Conservation (phyloP, 2,797 vertebrate genomes). For the Sternarchorhynchus goeldii region DNA sequence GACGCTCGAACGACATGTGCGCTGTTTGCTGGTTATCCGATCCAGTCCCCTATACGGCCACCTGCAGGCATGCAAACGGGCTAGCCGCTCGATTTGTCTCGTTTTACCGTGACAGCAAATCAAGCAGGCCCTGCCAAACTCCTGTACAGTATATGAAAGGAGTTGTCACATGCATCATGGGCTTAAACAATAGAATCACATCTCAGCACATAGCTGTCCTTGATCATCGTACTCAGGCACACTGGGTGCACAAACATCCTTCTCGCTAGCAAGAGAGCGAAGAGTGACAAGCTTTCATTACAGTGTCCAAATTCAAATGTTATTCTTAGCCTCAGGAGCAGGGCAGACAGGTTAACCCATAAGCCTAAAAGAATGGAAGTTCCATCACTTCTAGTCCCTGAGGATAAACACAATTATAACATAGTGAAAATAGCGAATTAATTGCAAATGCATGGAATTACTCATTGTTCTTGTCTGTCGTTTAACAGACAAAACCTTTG, state of each 20-base stretch:
- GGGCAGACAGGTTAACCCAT: conserved; percentile 55
- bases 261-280: conserved; percentile 41
- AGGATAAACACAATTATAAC: conserved; percentile 48
- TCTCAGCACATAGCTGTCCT: conserved; percentile 38
- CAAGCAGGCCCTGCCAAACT: conserved; percentile 31
- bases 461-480: not conserved
- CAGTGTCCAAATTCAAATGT: conserved; percentile 52
- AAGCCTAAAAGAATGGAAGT: conserved; percentile 39
- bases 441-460: not conserved
- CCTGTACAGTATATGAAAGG: conserved; percentile 15
- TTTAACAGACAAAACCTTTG: not conserved
- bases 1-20: not conserved
- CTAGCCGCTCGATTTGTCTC: conserved; percentile 11
- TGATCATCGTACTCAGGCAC: conserved; percentile 38
- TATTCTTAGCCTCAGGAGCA: conserved; percentile 58
- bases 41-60: not conserved
- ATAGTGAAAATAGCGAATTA: not conserved
- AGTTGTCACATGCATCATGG: conserved; percentile 31
- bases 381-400: conserved; percentile 54
- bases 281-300: conserved; percentile 53
- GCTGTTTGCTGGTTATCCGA: not conserved
- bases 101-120: conserved; percentile 28
- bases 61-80: not conserved
- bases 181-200: conserved; percentile 48
- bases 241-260: conserved; percentile 32